A percentile compares a stretch with the other conserved stretches of the same genome.
Conservation (phyloP, 2,888 invertebrate species). For the Dynastes maya region DNA sequence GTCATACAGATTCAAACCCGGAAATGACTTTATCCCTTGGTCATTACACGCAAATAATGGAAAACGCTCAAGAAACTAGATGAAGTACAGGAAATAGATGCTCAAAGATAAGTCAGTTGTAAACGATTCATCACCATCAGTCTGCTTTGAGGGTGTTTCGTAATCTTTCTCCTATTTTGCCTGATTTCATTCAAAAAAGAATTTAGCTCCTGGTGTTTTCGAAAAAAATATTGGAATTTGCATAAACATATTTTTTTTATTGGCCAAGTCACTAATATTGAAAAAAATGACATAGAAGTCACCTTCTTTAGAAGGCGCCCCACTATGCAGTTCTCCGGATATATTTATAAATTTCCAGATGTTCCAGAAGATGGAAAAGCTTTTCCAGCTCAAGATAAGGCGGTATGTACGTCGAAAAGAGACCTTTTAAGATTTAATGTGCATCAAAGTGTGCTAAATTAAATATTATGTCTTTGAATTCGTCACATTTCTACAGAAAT, state of each 20-base stretch:
- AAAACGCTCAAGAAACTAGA: background rate
- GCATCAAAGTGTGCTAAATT: background rate
- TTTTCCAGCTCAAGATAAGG: background rate
- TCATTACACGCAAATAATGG: background rate
- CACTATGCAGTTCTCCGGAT: background rate
- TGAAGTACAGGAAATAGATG: background rate
- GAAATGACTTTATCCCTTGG: background rate
- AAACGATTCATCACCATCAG: background rate
- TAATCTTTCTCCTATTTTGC: background rate
- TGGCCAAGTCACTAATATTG: background rate
- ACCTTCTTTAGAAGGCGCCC: background rate
- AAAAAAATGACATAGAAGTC: background rate
- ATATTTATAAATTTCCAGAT: background rate
- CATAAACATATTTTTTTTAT: background rate
- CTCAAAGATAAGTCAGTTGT: background rate
- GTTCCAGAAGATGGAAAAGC: background rate
- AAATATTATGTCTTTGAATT: background rate
- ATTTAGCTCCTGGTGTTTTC: background rate
- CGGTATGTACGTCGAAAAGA: background rate
- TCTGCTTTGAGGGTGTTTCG: background rate
- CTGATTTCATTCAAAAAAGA: background rate
- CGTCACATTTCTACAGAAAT: background rate
- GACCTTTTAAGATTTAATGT: no score
- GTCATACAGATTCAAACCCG: background rate
- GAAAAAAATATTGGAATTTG: background rate